These are phyloP conservation scores for Glandiceps talaboti DNA, from an alignment of 53 echinoderm and acorn worm genomes.

Conservation along the genomic window DNA sequence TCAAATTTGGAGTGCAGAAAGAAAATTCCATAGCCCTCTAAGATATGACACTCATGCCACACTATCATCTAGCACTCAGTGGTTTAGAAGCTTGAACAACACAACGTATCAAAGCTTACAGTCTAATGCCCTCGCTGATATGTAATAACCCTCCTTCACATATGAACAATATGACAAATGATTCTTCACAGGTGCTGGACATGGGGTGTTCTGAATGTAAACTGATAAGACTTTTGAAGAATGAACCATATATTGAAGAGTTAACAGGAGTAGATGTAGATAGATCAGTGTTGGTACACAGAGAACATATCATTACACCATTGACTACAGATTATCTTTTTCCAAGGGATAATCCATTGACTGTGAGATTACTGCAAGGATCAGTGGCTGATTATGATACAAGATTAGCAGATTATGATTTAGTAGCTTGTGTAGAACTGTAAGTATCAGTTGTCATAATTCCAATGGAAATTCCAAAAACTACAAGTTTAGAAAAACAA, in stretches of 20 bases:
- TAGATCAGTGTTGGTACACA: conserved; percentile 17
- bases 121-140: too few species aligned
- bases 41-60: too few species aligned
- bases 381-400: conserved; percentile 54
- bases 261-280: conserved; percentile 74
- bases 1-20: too few species aligned
- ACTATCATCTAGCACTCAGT: too few species aligned
- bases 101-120: too few species aligned
- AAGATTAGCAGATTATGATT: conserved; percentile 45
- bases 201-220: conserved; percentile 85
- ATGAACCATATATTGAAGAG: conserved; percentile 38
- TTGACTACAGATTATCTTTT: conserved; percentile 34
- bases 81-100: too few species aligned
- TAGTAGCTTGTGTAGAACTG: conserved; percentile 82
- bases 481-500: too few species aligned
- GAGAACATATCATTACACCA: conserved; percentile 38
- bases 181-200: conserved; percentile 77
- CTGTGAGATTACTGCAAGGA: conserved; percentile 46
- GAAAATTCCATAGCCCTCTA: too few species aligned
- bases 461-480: too few species aligned
- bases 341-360: conserved; percentile 41
- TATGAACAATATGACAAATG: too few species aligned
- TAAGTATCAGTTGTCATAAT: too few species aligned
- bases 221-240: conserved; percentile 54
- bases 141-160: too few species aligned